Evolutionary conservation across 2,797 vertebrate species (phyloP).

Genomic region (Chaenodraco wilsoni): DNA sequence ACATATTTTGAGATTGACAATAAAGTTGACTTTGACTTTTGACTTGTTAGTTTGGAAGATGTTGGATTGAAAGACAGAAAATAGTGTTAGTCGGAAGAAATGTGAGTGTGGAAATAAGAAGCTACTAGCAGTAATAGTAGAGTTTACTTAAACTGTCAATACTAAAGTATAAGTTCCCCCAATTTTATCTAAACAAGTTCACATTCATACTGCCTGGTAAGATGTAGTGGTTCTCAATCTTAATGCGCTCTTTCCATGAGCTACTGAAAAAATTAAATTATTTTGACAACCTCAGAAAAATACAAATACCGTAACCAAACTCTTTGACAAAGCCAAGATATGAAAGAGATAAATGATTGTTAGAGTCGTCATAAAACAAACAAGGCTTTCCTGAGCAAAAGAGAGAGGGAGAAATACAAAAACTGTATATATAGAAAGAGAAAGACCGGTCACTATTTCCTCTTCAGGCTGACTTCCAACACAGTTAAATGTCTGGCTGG

Average conservation of each 20-base stretch:
- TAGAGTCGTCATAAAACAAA: not conserved
- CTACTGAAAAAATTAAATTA: not conserved
- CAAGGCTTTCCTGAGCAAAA: constrained; percentile 5
- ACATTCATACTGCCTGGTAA: not conserved
- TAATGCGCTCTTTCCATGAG: constrained; percentile 4
- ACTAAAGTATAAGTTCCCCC: not conserved
- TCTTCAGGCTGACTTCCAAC: constrained; percentile 36
- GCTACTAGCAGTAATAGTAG: not conserved
- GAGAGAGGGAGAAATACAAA: not conserved
- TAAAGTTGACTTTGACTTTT: no score
- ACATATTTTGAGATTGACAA: no score
- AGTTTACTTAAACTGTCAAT: accelerated
- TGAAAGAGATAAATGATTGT: not conserved
- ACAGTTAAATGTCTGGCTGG: constrained; percentile 48
- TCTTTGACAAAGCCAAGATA: not conserved
- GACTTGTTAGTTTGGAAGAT: not conserved
- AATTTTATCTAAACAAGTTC: not conserved
- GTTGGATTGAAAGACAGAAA: not conserved
- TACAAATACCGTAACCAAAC: not conserved
- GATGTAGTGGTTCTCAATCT: not conserved
- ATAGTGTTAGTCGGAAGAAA: not conserved
- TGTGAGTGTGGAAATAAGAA: not conserved
- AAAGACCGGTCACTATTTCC: constrained; percentile 27
- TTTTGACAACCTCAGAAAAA: constrained; percentile 6
- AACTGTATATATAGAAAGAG: not conserved